Conservation (phyloP, 2,797 vertebrate genomes). For the Scomberomorus guttatus region DNA sequence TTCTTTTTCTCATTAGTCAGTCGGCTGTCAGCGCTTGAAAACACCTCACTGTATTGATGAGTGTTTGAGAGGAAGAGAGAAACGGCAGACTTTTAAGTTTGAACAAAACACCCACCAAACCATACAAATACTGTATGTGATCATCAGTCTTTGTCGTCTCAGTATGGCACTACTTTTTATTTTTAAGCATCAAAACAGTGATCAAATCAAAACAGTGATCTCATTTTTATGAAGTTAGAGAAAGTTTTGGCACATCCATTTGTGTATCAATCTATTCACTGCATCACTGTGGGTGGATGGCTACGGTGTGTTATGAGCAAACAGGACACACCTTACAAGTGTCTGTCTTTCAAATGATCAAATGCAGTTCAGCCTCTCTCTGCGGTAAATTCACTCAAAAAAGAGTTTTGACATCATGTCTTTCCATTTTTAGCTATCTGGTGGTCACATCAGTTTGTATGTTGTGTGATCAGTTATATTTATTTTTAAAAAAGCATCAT, state of each 20-base stretch:
- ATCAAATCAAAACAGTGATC: too few relatives aligned
- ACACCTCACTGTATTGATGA: background rate
- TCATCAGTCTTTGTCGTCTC: background rate
- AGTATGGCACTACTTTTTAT: too few relatives aligned
- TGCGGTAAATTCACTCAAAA: conserved; percentile 2
- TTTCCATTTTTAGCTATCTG: background rate
- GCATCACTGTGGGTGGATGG: background rate
- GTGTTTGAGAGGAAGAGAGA: background rate
- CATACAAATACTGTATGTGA: background rate
- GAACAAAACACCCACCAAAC: background rate
- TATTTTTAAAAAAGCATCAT: background rate
- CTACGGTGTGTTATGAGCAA: background rate
- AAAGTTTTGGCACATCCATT: too few relatives aligned
- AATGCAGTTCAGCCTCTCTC: background rate
- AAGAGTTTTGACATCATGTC: background rate
- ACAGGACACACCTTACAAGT: background rate
- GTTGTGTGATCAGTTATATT: background rate
- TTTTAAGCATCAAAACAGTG: too few relatives aligned
- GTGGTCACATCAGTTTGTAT: background rate
- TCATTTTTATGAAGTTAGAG: too few relatives aligned
- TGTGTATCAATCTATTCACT: too few relatives aligned
- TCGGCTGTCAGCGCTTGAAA: background rate
- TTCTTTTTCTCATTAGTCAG: background rate
- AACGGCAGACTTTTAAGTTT: background rate
- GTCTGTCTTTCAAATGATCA: background rate